phyloP scores from a whole-genome alignment of 2,888 invertebrate species.

The Phymatocera aterrima region DNA sequence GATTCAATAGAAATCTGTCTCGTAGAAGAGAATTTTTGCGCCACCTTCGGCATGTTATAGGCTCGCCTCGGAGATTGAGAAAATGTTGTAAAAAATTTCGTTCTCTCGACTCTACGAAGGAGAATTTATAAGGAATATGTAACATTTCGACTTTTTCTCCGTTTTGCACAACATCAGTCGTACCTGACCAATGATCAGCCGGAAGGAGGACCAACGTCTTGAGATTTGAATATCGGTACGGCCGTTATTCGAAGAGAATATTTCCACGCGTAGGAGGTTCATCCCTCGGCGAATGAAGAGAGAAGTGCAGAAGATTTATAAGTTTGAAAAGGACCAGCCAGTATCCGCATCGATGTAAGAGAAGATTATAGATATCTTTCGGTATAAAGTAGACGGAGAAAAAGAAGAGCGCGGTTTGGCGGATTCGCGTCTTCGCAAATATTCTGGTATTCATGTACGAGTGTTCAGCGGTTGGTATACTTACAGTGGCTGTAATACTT shows the following conservation, averaged over 20 bases:
- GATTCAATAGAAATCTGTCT: neutral
- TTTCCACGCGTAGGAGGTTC: constrained; percentile 19
- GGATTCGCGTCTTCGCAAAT: neutral
- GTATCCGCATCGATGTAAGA: neutral
- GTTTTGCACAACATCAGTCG: too few relatives aligned
- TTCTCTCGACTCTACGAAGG: too few relatives aligned
- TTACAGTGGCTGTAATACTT: neutral
- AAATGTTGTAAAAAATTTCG: too few relatives aligned
- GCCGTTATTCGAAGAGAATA: too few relatives aligned
- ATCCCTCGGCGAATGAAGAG: constrained; percentile 14
- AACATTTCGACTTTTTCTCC: too few relatives aligned
- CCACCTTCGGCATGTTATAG: too few relatives aligned
- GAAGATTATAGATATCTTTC: constrained; percentile 22
- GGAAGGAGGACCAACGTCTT: too few relatives aligned
- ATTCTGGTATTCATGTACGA: neutral
- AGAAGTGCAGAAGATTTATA: constrained; percentile 27
- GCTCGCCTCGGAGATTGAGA: too few relatives aligned
- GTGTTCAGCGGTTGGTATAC: neutral
- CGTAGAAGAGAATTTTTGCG: too few relatives aligned
- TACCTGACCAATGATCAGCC: too few relatives aligned
- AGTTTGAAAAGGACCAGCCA: constrained; percentile 22
- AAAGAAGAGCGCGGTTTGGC: neutral
- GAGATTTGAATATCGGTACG: too few relatives aligned
- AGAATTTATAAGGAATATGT: too few relatives aligned
- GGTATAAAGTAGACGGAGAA: neutral